Conservation (phyloP, 2,888 invertebrate genomes). For the Maniola hyperantus region DNA sequence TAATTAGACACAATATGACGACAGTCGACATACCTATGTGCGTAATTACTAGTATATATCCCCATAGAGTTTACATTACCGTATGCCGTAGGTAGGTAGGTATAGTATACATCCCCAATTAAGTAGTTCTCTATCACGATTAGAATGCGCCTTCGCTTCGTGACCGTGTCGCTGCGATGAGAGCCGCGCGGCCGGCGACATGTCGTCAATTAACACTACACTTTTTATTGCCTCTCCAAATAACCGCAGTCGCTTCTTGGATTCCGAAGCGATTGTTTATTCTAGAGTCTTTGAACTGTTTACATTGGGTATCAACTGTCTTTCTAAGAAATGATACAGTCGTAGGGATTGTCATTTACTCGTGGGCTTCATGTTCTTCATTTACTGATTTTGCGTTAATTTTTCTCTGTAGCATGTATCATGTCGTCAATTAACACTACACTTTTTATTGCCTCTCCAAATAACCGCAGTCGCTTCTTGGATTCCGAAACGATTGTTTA, state of each 20-base stretch:
- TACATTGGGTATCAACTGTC: not conserved
- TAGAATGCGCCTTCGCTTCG: constrained; percentile 5
- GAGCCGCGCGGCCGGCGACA: constrained; percentile 53
- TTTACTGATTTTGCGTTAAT: too few relatives aligned
- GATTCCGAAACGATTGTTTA: constrained; percentile 12
- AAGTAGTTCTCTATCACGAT: not conserved
- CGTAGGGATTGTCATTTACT: not conserved
- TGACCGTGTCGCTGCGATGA: constrained; percentile 45
- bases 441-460: constrained; percentile 41
- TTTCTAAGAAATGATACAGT: not conserved
- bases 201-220: constrained; percentile 54
- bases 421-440: constrained; percentile 55
- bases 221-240: constrained; percentile 40
- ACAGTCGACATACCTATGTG: too few relatives aligned
- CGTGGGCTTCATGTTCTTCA: too few relatives aligned
- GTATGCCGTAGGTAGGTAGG: not conserved
- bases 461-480: constrained; percentile 26
- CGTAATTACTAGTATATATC: too few relatives aligned
- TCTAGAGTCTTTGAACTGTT: constrained; percentile 5
- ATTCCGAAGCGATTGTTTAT: constrained; percentile 10
- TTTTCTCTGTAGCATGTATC: too few relatives aligned
- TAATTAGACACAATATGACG: too few relatives aligned
- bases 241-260: constrained; percentile 25
- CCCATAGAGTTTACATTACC: too few relatives aligned
- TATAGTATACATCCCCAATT: too few relatives aligned